Percentiles rank a stretch among this genome's conserved stretches.
Conservation (phyloP, 2,888 invertebrate genomes). For the Rambutsinella grinnellia region DNA sequence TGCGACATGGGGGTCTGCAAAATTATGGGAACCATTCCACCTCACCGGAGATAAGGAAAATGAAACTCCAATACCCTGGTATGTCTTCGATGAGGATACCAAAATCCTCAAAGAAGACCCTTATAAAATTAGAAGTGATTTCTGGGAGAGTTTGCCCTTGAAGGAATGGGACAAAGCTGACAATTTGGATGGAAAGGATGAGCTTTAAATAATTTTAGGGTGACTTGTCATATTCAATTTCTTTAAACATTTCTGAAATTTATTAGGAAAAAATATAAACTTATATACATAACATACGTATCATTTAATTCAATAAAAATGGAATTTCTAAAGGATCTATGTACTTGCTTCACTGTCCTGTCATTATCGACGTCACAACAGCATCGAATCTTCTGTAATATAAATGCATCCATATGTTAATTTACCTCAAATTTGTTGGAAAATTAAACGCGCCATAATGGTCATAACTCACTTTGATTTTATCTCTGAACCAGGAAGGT, state of each 20-base stretch:
- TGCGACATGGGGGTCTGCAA: conserved; percentile 49
- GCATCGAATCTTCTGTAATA: conserved; percentile 67
- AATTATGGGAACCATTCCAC: conserved; percentile 49
- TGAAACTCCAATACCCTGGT: conserved; percentile 47
- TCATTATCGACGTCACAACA: conserved; percentile 67
- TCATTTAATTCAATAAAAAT: too few relatives aligned
- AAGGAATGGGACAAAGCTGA: conserved; percentile 59
- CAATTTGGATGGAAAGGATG: conserved; percentile 25
- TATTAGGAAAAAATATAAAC: neutral
- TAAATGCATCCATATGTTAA: conserved; percentile 4
- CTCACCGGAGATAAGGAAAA: conserved; percentile 53
- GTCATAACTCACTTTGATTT: conserved; percentile 81
- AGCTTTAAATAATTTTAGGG: too few relatives aligned
- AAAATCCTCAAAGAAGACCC: conserved; percentile 52
- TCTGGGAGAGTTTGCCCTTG: conserved; percentile 64
- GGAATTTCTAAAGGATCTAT: too few relatives aligned
- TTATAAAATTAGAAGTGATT: conserved; percentile 53
- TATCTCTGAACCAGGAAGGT: conserved; percentile 91
- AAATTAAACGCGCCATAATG: neutral
- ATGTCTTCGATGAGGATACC: conserved; percentile 42
- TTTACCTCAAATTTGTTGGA: neutral
- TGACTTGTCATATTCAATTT: neutral
- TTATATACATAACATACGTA: too few relatives aligned
- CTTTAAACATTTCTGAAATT: conserved; percentile 4
- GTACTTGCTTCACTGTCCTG: conserved; percentile 59